phyloP scores from a whole-genome alignment of 1,140 invertebrate genomes.

The Drosophila nikananu region DNA sequence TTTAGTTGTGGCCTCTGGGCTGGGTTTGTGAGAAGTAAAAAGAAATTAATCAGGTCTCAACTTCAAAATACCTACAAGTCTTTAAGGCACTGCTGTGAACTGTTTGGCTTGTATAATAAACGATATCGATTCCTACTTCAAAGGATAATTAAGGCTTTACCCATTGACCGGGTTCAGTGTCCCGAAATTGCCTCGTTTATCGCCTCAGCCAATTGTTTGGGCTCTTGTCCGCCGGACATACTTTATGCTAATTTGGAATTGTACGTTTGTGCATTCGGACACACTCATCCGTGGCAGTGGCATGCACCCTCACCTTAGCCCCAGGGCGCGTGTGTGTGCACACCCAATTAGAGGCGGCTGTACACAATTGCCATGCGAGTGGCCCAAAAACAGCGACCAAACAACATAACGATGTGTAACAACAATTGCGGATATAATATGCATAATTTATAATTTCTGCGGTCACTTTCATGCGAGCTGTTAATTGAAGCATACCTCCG shows the following conservation, averaged over 20 bases:
- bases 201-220: slow-evolving; percentile 15
- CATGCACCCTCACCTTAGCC: neutral
- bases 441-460: slow-evolving; percentile 60
- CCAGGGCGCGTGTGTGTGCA: neutral
- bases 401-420: slow-evolving; percentile 43
- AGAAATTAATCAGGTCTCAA: neutral
- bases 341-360: slow-evolving; percentile 29
- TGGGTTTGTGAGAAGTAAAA: neutral
- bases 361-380: neutral
- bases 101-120: too few relatives aligned
- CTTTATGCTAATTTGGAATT: slow-evolving; percentile 44
- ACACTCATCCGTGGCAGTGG: neutral
- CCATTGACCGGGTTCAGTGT: neutral
- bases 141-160: neutral
- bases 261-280: slow-evolving; percentile 12
- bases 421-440: slow-evolving; percentile 53
- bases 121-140: neutral
- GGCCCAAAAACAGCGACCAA: slow-evolving; percentile 12
- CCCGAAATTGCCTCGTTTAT: slow-evolving; percentile 17
- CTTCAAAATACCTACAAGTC: neutral
- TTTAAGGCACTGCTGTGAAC: neutral
- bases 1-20: neutral
- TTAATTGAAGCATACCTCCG: slow-evolving; percentile 69
- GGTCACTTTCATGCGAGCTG: slow-evolving; percentile 55
- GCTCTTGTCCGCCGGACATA: slow-evolving; percentile 7